Base-by-base conservation (phyloP, 1,140 invertebrate genomes). In the Bursaphelenchus mucronatus region DNA sequence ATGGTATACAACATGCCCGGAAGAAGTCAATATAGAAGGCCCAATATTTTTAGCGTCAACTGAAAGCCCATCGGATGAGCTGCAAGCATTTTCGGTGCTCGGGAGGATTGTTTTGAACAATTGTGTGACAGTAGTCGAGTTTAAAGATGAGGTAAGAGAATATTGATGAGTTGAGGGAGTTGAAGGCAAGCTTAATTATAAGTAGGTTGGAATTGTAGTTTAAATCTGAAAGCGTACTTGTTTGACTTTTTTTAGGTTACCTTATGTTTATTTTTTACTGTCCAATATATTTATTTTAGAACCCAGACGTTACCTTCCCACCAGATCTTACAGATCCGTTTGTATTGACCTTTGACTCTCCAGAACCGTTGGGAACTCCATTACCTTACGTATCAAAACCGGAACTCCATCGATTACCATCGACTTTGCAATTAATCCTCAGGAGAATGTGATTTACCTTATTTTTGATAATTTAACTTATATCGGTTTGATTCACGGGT, bases 111-210 rank as follows among this genome's bases (percentile, higher is more conserved):
- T 65, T 17, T 21, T 73, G 15, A 17, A 53, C 10, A 63, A 76
- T n/a, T 75, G 71, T 43, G 49, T 73, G 8, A 76, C 61, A 21
- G 41, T 59, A 11, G 45, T 39, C 13, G 71, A 73, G 15, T 75
- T 67, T 53, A 17, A 70, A 11, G 55, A 75, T 15, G 73, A 71
- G 39, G 69, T 71, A 13, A 41, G 64, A 9, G n/a, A 15, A 21
- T 52, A 59, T 17, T 59, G 40, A n/a, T 15, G 43, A 10, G 2
- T 30, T 30, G 30, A 64, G 46, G 11, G 21, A n/a, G n/a, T n/a
- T n/a, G n/a, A n/a, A n/a, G n/a, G n/a, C n/a, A n/a, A n/a, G n/a
- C n/a, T n/a, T n/a, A n/a, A n/a, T n/a, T n/a, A n/a, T n/a, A n/a
- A n/a, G n/a, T n/a, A n/a, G n/a, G n/a, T n/a, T n/a, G n/a, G n/a